Percentiles rank a stretch among this genome's conserved stretches.
These are phyloP conservation scores for Anser cygnoides DNA, from an alignment of 2,113 vertebrate genomes.

Conservation along the genomic window DNA sequence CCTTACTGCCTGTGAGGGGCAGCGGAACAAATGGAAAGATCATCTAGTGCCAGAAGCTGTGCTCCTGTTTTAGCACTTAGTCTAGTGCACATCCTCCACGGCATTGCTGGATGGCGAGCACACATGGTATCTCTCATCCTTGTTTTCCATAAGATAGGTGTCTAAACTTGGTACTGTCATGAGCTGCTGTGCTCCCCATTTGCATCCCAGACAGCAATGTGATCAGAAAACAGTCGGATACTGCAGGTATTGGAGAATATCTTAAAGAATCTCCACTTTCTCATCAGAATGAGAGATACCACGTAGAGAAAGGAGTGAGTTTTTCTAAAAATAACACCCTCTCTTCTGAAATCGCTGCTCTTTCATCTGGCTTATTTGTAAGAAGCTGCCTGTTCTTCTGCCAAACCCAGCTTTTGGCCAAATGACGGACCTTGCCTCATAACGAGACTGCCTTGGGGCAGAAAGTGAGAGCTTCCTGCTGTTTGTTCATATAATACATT, in stretches of 20 bases:
- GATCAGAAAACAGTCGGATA: not conserved
- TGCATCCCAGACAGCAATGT: not conserved
- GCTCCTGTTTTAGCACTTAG: not conserved
- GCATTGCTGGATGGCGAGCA: not conserved
- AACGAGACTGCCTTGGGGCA: not conserved
- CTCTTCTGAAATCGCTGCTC: not conserved
- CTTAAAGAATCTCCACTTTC: not conserved
- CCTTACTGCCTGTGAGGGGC: not conserved
- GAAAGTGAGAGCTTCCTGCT: not conserved
- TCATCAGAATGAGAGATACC: not conserved
- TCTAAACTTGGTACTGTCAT: not conserved
- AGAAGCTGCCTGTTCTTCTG: not conserved
- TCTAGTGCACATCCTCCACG: fast-evolving
- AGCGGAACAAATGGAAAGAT: not conserved
- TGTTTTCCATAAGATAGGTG: not conserved
- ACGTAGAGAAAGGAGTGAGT: not conserved
- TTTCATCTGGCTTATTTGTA: too few relatives aligned
- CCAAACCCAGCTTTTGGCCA: not conserved
- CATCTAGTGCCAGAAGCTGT: not conserved
- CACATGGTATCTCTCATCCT: not conserved
- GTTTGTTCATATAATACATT: not conserved
- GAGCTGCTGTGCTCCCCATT: not conserved
- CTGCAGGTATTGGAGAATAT: not conserved
- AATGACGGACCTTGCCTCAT: not conserved
- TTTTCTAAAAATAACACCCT: not conserved